Conservation (phyloP, 2,797 vertebrate genomes). For the Hemibagrus guttatus region DNA sequence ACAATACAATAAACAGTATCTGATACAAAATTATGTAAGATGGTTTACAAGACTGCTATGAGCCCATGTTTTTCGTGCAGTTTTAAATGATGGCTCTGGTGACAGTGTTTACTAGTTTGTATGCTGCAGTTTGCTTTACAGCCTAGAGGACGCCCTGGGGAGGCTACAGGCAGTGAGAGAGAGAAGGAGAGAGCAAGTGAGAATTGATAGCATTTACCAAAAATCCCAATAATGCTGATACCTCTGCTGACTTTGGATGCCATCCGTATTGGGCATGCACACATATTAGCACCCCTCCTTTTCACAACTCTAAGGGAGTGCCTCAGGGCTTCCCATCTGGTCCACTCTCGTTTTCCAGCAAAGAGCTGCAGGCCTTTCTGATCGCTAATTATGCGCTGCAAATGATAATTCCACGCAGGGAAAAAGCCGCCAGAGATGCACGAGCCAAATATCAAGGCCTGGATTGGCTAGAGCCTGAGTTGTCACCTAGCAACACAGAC, state of each 20-base stretch:
- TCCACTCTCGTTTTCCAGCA: conserved; percentile 60
- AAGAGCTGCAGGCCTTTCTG: conserved; percentile 61
- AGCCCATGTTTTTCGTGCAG: background rate
- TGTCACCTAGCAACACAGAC: conserved; percentile 53
- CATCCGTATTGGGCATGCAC: conserved; percentile 36
- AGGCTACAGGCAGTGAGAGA: conserved; percentile 34
- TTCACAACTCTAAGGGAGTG: conserved; percentile 56
- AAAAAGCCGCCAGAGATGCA: conserved; percentile 62
- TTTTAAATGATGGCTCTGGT: conserved; percentile 38
- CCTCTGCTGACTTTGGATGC: conserved; percentile 50
- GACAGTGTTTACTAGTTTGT: conserved; percentile 44
- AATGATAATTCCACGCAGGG: conserved; percentile 70
- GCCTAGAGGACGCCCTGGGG: conserved; percentile 52
- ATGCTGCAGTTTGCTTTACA: conserved; percentile 59
- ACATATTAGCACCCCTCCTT: conserved; percentile 45
- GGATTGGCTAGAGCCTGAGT: conserved; percentile 50
- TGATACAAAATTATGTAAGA: background rate
- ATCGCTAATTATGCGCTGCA: conserved; percentile 74
- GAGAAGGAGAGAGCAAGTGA: conserved; percentile 22
- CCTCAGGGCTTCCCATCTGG: conserved; percentile 65
- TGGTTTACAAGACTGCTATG: background rate
- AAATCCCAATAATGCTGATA: conserved; percentile 55
- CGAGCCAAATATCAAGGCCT: conserved; percentile 62
- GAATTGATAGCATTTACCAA: conserved; percentile 55
- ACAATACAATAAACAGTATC: background rate